Conservation (phyloP, 2,888 invertebrate genomes). For the Ectemnius lituratus region DNA sequence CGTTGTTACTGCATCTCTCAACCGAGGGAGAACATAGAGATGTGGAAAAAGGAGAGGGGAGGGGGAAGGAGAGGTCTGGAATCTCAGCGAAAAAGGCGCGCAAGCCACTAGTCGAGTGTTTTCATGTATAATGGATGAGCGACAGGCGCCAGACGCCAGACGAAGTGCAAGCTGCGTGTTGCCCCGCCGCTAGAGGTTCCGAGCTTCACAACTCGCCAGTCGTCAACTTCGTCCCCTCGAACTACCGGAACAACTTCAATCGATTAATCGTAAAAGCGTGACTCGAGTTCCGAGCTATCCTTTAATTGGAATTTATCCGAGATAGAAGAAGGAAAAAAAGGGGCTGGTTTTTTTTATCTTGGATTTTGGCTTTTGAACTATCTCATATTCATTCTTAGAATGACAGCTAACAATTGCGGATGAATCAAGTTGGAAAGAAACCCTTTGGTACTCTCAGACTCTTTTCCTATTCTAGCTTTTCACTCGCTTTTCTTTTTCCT, state of each 20-base stretch:
- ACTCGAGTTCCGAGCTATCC: too few relatives aligned
- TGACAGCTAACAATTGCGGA: too few relatives aligned
- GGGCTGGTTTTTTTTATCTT: too few relatives aligned
- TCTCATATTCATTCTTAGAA: too few relatives aligned
- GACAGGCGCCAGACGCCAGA: conserved; percentile 61
- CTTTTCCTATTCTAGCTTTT: conserved; percentile 20
- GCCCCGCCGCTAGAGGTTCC: conserved; percentile 15
- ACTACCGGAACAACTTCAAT: conserved; percentile 20
- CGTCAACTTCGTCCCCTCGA: conserved; percentile 12
- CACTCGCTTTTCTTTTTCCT: conserved; percentile 47
- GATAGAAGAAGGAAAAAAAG: too few relatives aligned
- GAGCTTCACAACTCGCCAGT: conserved; percentile 13
- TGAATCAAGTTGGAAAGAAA: too few relatives aligned
- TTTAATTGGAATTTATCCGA: too few relatives aligned
- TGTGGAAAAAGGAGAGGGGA: too few relatives aligned
- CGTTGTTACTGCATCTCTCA: conserved; percentile 17
- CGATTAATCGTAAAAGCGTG: too few relatives aligned
- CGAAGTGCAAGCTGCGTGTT: conserved; percentile 44
- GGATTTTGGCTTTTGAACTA: too few relatives aligned
- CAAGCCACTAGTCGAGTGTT: conserved; percentile 60
- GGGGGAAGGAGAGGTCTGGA: conserved; percentile 39
- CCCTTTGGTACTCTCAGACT: neutral
- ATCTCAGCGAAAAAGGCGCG: conserved; percentile 62
- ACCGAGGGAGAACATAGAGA: too few relatives aligned
- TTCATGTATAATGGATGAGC: conserved; percentile 73